Evolutionary conservation across 1,140 invertebrate genomes (phyloP).

Genomic region (Eufriesea mexicana): DNA sequence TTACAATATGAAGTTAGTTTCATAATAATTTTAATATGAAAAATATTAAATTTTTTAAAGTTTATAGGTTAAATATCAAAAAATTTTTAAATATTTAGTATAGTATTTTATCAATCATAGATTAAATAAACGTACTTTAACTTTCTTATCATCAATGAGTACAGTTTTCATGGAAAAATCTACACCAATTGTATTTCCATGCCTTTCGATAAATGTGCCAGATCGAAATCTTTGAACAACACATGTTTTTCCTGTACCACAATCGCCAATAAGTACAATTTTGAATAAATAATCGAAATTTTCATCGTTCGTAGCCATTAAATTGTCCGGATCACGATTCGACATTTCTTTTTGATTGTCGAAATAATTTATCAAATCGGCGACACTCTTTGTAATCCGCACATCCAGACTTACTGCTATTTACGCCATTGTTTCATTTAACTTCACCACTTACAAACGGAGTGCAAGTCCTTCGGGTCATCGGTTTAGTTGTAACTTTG

Average conservation of each 20-base stretch:
- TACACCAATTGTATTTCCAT: slow-evolving; percentile 97
- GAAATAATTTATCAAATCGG: slow-evolving; percentile 23
- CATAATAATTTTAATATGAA: background rate
- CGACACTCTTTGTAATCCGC: slow-evolving; percentile 6
- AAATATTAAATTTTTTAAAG: background rate
- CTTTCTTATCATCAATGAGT: slow-evolving; percentile 94
- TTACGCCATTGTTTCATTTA: slow-evolving; percentile 43
- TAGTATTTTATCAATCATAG: background rate
- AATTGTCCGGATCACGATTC: slow-evolving; percentile 83
- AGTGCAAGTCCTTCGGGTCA: too few relatives aligned
- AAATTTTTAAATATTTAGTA: background rate
- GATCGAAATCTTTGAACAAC: slow-evolving; percentile 96
- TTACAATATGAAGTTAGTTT: background rate
- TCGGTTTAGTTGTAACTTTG: too few relatives aligned
- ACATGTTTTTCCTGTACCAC: slow-evolving; percentile 92
- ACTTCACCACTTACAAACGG: slow-evolving; percentile 17
- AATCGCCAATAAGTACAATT: slow-evolving; percentile 92
- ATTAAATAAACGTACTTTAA: slow-evolving; percentile 87
- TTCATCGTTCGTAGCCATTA: slow-evolving; percentile 86
- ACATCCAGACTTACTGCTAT: slow-evolving; percentile 12
- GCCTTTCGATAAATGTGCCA: slow-evolving; percentile 95
- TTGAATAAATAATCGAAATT: slow-evolving; percentile 92
- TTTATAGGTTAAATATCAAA: background rate
- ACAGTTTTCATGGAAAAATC: slow-evolving; percentile 99
- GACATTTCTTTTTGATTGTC: slow-evolving; percentile 76